phyloP scores from a whole-genome alignment of 2,113 vertebrate species.

The Chinchilla lanigera region DNA sequence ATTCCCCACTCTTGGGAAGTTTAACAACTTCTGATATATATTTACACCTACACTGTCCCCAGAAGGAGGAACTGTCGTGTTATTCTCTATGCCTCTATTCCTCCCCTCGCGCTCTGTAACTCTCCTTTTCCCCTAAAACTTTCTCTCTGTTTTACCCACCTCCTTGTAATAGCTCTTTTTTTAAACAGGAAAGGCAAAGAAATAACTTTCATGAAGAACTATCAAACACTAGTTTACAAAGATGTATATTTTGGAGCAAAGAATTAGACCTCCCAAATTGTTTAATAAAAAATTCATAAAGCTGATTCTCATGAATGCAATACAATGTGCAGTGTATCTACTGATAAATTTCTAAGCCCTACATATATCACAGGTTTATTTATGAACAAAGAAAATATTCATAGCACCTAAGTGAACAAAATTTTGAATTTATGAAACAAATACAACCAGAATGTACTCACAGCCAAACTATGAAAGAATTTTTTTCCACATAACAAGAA shows the following conservation, averaged over 20 bases:
- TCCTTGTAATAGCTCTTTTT: background rate
- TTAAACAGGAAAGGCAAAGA: background rate
- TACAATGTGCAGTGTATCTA: background rate
- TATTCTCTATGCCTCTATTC: background rate
- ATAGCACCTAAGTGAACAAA: constrained; percentile 35
- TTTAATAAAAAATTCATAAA: constrained; percentile 14
- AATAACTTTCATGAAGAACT: constrained; percentile 11
- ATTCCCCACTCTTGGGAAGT: background rate
- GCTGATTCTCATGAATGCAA: background rate
- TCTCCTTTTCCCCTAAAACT: background rate
- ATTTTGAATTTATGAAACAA: constrained; percentile 42
- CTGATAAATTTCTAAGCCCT: background rate
- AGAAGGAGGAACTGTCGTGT: background rate
- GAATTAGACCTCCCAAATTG: background rate
- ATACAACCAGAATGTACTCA: constrained; percentile 27
- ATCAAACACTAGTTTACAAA: background rate
- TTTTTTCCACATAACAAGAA: background rate
- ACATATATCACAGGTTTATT: background rate
- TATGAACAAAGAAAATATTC: background rate
- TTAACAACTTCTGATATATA: background rate
- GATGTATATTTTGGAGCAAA: background rate
- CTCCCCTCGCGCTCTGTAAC: background rate
- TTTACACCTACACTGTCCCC: background rate
- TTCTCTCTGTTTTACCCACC: background rate
- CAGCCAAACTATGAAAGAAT: background rate